phyloP scores from a whole-genome alignment of 2,888 invertebrate species.

The Anoncus sp. region DNA sequence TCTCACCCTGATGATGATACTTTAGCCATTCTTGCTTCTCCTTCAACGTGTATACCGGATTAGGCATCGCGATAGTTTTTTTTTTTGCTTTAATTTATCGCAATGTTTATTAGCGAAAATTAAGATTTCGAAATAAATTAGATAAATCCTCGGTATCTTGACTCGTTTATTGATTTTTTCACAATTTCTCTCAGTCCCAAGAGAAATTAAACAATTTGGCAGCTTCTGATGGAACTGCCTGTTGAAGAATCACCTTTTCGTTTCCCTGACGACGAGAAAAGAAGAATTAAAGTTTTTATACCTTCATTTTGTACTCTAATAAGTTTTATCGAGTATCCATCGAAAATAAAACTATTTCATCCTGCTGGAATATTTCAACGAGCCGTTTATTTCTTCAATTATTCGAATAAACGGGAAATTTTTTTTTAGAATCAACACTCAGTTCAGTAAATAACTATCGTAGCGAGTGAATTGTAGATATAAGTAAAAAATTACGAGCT shows the following conservation, averaged over 20 bases:
- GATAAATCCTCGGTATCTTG: constrained; percentile 2
- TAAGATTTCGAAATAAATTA: neutral
- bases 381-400: no score
- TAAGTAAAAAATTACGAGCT: no score
- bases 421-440: no score
- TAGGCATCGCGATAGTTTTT: constrained; percentile 49
- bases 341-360: no score
- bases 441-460: no score
- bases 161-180: neutral
- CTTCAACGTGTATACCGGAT: constrained; percentile 58
- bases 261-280: constrained; percentile 15
- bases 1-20: constrained; percentile 61
- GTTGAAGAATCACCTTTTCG: constrained; percentile 8
- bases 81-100: no score
- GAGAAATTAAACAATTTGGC: constrained; percentile 22
- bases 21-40: constrained; percentile 63
- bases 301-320: neutral
- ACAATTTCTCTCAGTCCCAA: neutral
- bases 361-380: no score
- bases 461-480: no score
- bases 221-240: neutral
- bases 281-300: neutral
- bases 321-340: no score
- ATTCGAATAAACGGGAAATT: no score
- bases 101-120: neutral